Evolutionary conservation across 2,113 vertebrate species (phyloP).

Genomic region (Chroicocephalus ridibundus): DNA sequence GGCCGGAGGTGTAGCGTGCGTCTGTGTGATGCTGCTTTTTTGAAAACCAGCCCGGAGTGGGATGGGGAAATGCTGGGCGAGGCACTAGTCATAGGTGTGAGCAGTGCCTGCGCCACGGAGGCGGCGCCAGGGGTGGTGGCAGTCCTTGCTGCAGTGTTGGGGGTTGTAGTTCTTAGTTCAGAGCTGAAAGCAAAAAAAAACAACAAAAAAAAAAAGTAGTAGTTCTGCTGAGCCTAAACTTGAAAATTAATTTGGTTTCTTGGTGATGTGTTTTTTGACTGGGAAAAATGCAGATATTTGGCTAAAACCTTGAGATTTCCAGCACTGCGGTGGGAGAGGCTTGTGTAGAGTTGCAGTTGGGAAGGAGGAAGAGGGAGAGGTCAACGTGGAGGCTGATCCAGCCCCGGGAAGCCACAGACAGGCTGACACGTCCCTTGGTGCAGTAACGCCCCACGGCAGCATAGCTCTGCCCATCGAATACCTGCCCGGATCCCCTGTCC

Average conservation of each 20-base stretch:
- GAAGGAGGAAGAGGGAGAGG: background rate
- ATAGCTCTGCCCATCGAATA: background rate
- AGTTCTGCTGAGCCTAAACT: background rate
- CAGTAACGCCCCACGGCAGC: background rate
- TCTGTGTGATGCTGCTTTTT: background rate
- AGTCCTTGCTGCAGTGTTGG: background rate
- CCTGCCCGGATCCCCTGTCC: background rate
- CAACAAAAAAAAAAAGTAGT: background rate
- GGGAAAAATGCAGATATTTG: background rate
- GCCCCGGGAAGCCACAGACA: background rate
- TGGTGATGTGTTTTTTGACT: background rate
- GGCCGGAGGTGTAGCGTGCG: background rate
- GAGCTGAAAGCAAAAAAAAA: background rate
- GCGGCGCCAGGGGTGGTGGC: background rate
- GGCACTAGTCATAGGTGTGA: slow-evolving; percentile 24
- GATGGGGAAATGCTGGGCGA: background rate
- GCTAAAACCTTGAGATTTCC: background rate
- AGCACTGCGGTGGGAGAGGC: background rate
- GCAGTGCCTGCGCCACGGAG: background rate
- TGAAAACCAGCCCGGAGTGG: background rate
- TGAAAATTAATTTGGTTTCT: background rate
- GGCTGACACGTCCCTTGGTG: background rate
- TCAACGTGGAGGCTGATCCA: background rate
- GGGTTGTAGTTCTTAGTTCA: background rate
- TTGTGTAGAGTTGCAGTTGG: background rate